phyloP scores from a whole-genome alignment of 2,797 vertebrate genomes.

The Coccyzus lansbergi region DNA sequence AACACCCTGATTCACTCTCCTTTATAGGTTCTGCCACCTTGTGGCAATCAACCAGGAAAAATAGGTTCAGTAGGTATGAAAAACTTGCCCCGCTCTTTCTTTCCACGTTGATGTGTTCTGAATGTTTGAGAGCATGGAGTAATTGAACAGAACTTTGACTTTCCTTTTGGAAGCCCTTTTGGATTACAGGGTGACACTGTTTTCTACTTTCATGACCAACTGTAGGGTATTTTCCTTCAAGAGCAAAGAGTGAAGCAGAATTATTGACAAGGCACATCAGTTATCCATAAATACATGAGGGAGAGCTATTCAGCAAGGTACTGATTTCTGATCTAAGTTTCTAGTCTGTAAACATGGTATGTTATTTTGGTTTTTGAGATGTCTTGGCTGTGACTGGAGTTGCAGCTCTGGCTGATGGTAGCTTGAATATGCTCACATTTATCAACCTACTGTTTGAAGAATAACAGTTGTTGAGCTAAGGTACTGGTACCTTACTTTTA shows the following conservation, averaged over 20 bases:
- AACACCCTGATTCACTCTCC: neutral
- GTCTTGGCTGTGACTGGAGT: neutral
- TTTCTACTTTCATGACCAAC: neutral
- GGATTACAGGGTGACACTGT: neutral
- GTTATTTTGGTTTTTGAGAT: neutral
- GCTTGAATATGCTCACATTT: neutral
- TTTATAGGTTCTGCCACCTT: neutral
- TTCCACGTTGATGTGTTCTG: neutral
- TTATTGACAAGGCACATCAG: neutral
- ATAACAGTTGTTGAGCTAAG: neutral
- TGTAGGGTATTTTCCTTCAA: neutral
- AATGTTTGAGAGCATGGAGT: neutral
- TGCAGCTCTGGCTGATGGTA: neutral
- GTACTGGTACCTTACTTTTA: neutral
- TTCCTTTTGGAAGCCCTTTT: neutral
- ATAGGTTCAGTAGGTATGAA: neutral
- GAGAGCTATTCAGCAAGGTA: neutral
- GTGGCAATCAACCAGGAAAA: neutral
- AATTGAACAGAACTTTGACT: neutral
- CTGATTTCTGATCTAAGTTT: neutral
- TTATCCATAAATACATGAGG: constrained; percentile 27
- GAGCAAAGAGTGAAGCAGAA: neutral
- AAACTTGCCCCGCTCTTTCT: neutral
- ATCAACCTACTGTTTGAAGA: neutral
- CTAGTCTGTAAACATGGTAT: neutral